These are phyloP conservation scores for Arion vulgaris DNA, from an alignment of 1,140 invertebrate genomes.

Conservation along the genomic window DNA sequence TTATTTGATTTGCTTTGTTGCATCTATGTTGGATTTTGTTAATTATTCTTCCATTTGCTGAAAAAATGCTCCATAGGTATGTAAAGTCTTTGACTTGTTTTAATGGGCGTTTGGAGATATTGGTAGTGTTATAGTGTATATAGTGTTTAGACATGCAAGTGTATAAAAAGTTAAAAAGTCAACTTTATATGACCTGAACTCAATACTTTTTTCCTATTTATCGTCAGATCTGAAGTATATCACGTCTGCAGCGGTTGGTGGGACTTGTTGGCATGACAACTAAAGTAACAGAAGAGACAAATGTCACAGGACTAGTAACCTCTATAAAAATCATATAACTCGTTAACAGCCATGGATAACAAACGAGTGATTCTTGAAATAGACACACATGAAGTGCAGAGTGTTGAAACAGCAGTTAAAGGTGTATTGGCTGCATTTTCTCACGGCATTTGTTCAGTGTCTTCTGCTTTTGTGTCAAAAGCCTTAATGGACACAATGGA, in stretches of 20 bases:
- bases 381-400: conserved; percentile 14
- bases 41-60: too few species aligned
- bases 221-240: neutral
- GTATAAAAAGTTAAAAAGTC: too few species aligned
- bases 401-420: conserved; percentile 46
- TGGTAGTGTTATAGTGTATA: too few species aligned
- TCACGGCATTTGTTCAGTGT: conserved; percentile 73
- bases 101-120: too few species aligned
- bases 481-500: conserved; percentile 70
- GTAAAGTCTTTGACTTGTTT: too few species aligned
- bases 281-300: neutral
- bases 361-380: conserved; percentile 35
- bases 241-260: neutral
- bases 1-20: too few species aligned
- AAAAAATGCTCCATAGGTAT: too few species aligned
- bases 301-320: neutral
- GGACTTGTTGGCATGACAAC: neutral
- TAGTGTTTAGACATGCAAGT: too few species aligned
- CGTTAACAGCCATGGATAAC: conserved; percentile 3
- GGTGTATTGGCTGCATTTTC: conserved; percentile 69
- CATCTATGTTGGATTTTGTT: too few species aligned
- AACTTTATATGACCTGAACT: too few species aligned
- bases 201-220: neutral
- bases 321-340: neutral
- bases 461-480: conserved; percentile 75